These are phyloP conservation scores for Venustaconcha ellipsiformis DNA, from an alignment of 1,140 invertebrate species.

Conservation along the genomic window DNA sequence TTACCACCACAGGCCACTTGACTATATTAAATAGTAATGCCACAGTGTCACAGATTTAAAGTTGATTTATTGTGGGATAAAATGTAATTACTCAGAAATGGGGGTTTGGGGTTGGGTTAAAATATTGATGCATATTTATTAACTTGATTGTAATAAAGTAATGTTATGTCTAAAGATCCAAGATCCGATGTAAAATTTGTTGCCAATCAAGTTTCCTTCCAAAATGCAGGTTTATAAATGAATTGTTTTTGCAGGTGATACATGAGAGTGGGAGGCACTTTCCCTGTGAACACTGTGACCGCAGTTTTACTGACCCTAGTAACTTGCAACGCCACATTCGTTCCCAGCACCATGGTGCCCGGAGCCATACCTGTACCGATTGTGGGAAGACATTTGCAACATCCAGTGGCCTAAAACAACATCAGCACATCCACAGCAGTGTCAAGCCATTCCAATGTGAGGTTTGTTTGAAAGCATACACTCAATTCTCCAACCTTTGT, in stretches of 20 bases:
- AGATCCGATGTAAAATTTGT: neutral
- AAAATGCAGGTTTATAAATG: too few relatives aligned
- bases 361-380: slow-evolving; percentile 94
- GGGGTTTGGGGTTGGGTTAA: neutral
- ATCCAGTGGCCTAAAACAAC: slow-evolving; percentile 97
- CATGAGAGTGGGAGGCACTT: slow-evolving; percentile 74
- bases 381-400: slow-evolving; percentile 99
- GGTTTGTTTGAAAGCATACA: slow-evolving; percentile 87
- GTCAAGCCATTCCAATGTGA: slow-evolving; percentile 94
- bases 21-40: too few relatives aligned
- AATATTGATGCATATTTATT: neutral
- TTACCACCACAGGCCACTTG: too few relatives aligned
- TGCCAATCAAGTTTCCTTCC: too few relatives aligned
- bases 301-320: slow-evolving; percentile 94
- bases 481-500: slow-evolving; percentile 99
- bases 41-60: too few relatives aligned
- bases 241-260: slow-evolving; percentile 44
- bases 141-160: neutral
- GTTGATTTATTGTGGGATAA: too few relatives aligned
- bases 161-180: neutral
- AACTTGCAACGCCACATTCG: slow-evolving; percentile 96
- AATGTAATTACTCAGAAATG: neutral
- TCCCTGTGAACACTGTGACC: slow-evolving; percentile 94
- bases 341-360: slow-evolving; percentile 90
- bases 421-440: slow-evolving; percentile 98